Conservation (phyloP, 2,113 vertebrate species). For the Ranitomeya imitator region DNA sequence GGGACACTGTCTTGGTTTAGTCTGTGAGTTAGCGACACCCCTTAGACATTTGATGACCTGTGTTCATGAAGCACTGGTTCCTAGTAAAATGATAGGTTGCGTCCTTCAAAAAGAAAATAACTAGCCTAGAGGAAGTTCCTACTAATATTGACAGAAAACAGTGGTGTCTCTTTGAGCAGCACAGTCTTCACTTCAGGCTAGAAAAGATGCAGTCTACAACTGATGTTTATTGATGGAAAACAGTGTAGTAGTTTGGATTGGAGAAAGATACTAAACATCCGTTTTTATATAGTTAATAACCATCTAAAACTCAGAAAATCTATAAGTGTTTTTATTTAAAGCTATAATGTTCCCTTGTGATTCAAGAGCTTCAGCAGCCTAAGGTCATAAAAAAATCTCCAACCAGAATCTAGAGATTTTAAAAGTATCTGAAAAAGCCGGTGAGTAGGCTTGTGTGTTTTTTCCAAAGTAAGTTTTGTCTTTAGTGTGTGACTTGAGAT, state of each 20-base stretch:
- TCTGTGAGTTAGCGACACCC: neutral
- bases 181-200: neutral
- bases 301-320: neutral
- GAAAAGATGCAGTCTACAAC: neutral
- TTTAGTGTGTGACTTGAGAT: no score
- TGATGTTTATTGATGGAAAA: neutral
- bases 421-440: no score
- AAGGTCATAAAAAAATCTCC: no score
- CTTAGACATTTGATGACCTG: neutral
- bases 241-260: neutral
- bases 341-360: no score
- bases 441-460: no score
- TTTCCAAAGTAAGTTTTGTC: no score
- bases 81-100: constrained; percentile 9
- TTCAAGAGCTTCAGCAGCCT: no score
- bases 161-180: neutral
- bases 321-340: neutral
- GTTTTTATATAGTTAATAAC: neutral
- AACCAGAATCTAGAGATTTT: no score
- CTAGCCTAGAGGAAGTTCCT: neutral
- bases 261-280: neutral
- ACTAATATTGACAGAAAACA: constrained; percentile 1
- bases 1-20: neutral
- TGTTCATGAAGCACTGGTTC: neutral
- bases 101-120: constrained; percentile 8